phyloP scores from a whole-genome alignment of 1,140 invertebrate species.

The Heliconius nattereri region DNA sequence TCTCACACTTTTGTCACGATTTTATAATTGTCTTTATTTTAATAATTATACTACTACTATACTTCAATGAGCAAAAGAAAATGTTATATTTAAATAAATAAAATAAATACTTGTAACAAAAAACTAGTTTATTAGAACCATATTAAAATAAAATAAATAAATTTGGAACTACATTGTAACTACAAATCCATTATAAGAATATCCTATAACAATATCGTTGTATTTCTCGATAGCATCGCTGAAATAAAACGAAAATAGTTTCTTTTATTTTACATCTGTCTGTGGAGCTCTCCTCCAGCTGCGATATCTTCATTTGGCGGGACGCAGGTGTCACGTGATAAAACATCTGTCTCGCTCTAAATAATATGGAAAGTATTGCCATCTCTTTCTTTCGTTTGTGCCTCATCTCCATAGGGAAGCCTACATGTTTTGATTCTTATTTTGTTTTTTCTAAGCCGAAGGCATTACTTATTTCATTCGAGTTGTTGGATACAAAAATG shows the following conservation, averaged over 20 bases:
- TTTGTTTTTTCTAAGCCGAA: constrained; percentile 52
- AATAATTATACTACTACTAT: too few relatives aligned
- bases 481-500: constrained; percentile 63
- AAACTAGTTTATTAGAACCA: background rate
- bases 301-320: constrained; percentile 79
- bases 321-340: constrained; percentile 76
- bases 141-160: background rate
- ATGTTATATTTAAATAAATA: too few relatives aligned
- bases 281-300: constrained; percentile 70
- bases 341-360: constrained; percentile 47
- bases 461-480: constrained; percentile 70
- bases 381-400: constrained; percentile 63
- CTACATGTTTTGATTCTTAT: constrained; percentile 60
- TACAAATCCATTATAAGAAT: background rate
- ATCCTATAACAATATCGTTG: background rate
- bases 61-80: too few relatives aligned
- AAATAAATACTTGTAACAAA: background rate
- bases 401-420: constrained; percentile 62
- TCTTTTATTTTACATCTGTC: constrained; percentile 53
- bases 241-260: constrained; percentile 35
- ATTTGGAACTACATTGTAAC: background rate
- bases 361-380: constrained; percentile 32
- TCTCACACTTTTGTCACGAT: too few relatives aligned
- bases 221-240: constrained; percentile 23
- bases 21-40: too few relatives aligned